Percentiles rank a stretch among this genome's conserved stretches.
These are phyloP conservation scores for Stegostoma tigrinum DNA, from an alignment of 2,113 vertebrate species.

Conservation along the genomic window DNA sequence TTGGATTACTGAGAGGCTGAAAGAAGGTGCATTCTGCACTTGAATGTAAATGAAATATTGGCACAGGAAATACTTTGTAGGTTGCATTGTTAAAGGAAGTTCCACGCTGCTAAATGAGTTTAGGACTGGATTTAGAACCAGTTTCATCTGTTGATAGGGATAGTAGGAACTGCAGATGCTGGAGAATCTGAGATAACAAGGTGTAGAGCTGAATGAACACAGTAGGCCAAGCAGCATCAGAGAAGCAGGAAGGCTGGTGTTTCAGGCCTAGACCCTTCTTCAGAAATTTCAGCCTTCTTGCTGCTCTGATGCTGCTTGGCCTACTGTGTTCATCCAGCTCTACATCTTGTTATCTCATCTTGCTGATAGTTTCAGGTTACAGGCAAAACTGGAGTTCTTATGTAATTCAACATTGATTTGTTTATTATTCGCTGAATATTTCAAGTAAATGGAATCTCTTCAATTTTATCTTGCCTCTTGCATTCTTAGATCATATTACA, in stretches of 20 bases:
- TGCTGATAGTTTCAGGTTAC: background rate
- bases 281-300: no score
- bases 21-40: background rate
- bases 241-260: no score
- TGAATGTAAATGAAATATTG: background rate
- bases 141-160: background rate
- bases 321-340: no score
- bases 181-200: no score
- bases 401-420: background rate
- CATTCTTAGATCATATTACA: background rate
- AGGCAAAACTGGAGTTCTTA: background rate
- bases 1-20: background rate
- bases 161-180: no score
- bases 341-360: no score
- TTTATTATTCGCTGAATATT: background rate
- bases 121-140: background rate
- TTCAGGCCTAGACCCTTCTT: no score
- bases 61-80: background rate
- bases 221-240: no score
- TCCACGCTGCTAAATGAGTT: background rate
- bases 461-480: background rate
- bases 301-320: no score
- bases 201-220: no score
- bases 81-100: background rate
- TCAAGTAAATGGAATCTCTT: background rate